Evolutionary conservation across 2,888 invertebrate genomes (phyloP).

Genomic region (Cosmia trapezina): DNA sequence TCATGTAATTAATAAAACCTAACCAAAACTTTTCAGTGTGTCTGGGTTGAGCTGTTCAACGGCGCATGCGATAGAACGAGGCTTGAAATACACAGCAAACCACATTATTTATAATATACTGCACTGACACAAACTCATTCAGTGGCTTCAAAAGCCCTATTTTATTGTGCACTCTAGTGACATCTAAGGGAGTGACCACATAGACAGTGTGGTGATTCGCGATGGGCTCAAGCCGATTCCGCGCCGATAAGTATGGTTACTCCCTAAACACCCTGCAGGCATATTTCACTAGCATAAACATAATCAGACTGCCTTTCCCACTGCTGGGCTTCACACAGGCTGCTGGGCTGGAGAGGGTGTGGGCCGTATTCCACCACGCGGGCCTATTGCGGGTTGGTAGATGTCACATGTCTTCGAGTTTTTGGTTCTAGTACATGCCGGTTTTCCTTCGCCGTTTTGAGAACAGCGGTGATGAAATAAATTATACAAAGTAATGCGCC

Average conservation of each 20-base stretch:
- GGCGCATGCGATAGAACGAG: conserved; percentile 1
- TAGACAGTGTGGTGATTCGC: neutral
- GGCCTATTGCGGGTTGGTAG: neutral
- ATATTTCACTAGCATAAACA: neutral
- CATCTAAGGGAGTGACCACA: neutral
- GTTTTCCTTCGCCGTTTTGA: neutral
- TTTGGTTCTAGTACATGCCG: no score
- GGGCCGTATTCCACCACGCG: neutral
- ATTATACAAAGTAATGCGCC: neutral
- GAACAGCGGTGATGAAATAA: neutral
- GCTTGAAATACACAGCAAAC: conserved; percentile 7
- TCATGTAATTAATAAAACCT: conserved; percentile 15
- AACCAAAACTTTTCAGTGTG: neutral
- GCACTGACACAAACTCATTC: neutral
- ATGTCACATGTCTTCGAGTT: neutral
- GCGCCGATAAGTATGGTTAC: neutral
- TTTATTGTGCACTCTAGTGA: neutral
- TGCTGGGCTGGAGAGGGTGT: neutral
- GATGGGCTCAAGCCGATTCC: neutral
- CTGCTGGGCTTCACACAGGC: neutral
- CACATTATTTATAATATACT: neutral
- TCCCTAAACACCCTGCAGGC: neutral
- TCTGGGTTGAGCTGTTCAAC: neutral
- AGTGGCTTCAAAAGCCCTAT: neutral
- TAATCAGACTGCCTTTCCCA: neutral